Percentiles rank a stretch among this genome's conserved stretches.
These are phyloP conservation scores for Halichoeres trimaculatus DNA, from an alignment of 2,113 vertebrate species.

Conservation along the genomic window DNA sequence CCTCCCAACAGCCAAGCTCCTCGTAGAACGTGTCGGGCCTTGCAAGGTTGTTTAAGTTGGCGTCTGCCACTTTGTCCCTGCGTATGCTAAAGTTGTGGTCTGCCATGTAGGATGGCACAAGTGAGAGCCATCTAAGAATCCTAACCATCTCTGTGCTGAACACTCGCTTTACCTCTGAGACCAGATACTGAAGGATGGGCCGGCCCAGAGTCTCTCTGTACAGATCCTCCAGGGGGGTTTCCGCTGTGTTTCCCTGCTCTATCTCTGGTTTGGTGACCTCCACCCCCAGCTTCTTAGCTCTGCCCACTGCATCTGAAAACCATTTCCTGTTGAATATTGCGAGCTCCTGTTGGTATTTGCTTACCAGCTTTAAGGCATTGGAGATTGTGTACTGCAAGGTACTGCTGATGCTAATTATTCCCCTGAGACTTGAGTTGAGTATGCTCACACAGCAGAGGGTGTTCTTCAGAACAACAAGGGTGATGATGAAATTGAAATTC, in stretches of 20 bases:
- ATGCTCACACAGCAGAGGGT: conserved; percentile 87
- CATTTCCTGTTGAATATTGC: conserved; percentile 84
- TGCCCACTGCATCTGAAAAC: conserved; percentile 83
- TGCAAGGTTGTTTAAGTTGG: conserved; percentile 85
- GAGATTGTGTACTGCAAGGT: conserved; percentile 87
- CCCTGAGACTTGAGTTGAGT: conserved; percentile 85
- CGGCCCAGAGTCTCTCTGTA: conserved; percentile 81
- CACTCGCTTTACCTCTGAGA: conserved; percentile 83
- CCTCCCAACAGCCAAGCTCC: conserved; percentile 86
- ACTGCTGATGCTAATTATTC: conserved; percentile 87
- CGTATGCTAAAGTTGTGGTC: conserved; percentile 88
- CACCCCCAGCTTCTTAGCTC: conserved; percentile 84
- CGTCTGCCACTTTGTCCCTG: conserved; percentile 85
- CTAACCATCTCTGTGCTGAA: conserved; percentile 85
- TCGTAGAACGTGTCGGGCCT: conserved; percentile 85
- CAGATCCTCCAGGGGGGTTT: conserved; percentile 80
- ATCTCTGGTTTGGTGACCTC: conserved; percentile 74
- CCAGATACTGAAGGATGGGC: conserved; percentile 83
- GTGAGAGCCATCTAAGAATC: conserved; percentile 84
- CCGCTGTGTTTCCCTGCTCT: conserved; percentile 51
- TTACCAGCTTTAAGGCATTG: conserved; percentile 87
- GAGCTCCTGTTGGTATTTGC: conserved; percentile 85
- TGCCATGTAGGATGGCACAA: conserved; percentile 86
- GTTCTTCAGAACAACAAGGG: conserved; percentile 85
- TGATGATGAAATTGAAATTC: conserved; percentile 86